These are phyloP conservation scores for Coranthus polyacanthus DNA, from an alignment of 2,797 vertebrate species.

Conservation along the genomic window DNA sequence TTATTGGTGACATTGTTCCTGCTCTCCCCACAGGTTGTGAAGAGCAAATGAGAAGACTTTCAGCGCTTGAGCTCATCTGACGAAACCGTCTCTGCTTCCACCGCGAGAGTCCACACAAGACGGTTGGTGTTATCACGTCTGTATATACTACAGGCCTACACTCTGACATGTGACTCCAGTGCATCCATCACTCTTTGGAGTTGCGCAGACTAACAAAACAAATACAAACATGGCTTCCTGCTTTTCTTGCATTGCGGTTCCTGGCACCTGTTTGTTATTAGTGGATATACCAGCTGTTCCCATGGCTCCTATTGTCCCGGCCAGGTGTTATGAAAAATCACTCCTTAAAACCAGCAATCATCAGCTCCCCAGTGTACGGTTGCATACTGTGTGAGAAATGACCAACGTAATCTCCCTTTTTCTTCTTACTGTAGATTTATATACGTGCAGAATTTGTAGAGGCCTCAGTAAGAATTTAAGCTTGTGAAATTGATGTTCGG, in stretches of 20 bases:
- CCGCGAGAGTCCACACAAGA: constrained; percentile 32
- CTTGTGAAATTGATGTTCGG: too few relatives aligned
- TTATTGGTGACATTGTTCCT: constrained; percentile 24
- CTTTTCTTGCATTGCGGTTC: constrained; percentile 65
- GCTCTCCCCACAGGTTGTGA: constrained; percentile 52
- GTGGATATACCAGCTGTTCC: constrained; percentile 52
- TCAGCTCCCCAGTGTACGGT: neutral
- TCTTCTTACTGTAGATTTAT: neutral
- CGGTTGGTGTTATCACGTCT: constrained; percentile 58
- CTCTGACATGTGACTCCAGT: constrained; percentile 8
- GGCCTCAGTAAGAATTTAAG: too few relatives aligned
- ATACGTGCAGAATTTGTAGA: too few relatives aligned
- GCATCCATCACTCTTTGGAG: neutral
- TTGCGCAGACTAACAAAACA: constrained; percentile 36
- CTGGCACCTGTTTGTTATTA: constrained; percentile 51
- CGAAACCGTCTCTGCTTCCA: constrained; percentile 9
- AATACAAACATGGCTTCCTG: constrained; percentile 67
- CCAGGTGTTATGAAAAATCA: constrained; percentile 48
- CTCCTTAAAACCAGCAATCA: neutral
- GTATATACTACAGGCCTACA: neutral
- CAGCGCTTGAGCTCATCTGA: constrained; percentile 40
- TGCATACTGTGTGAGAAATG: too few relatives aligned
- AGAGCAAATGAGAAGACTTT: constrained; percentile 1
- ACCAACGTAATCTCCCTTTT: too few relatives aligned
- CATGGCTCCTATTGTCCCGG: constrained; percentile 48